phyloP scores from a whole-genome alignment of 2,888 invertebrate genomes.

The Lasioglossum vierecki region DNA sequence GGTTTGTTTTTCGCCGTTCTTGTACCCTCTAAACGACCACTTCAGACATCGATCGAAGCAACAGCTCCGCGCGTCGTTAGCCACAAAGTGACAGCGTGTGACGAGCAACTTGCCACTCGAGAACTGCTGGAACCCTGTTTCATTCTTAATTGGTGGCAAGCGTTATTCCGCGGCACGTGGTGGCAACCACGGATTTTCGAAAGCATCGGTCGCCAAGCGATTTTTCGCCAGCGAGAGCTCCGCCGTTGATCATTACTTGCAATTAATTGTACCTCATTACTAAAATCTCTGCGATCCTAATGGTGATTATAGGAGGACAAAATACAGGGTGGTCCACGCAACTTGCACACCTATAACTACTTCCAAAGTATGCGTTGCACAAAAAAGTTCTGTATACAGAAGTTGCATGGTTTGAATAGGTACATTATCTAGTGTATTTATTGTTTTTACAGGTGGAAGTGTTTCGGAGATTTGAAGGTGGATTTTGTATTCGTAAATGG shows the following conservation, averaged over 20 bases:
- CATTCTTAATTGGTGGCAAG: constrained; percentile 51
- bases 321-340: not conserved
- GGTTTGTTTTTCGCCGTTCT: constrained; percentile 49
- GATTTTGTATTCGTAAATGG: too few species aligned
- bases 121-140: constrained; percentile 38
- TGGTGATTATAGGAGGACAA: not conserved
- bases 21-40: constrained; percentile 51
- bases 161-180: constrained; percentile 31
- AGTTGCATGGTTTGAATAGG: too few species aligned
- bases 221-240: constrained; percentile 14
- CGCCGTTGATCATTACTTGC: not conserved
- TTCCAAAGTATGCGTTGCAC: too few species aligned
- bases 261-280: constrained; percentile 27
- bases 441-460: too few species aligned
- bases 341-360: too few species aligned
- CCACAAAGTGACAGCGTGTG: constrained; percentile 55
- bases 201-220: not conserved
- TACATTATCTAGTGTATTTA: too few species aligned
- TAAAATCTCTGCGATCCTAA: too few species aligned
- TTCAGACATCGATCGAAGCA: constrained; percentile 55
- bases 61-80: constrained; percentile 46
- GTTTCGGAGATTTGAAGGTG: too few species aligned
- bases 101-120: constrained; percentile 59
- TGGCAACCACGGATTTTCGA: not conserved
- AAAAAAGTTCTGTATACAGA: too few species aligned